Conservation (phyloP, 2,113 vertebrate genomes). For the Pleuronectes platessa region DNA sequence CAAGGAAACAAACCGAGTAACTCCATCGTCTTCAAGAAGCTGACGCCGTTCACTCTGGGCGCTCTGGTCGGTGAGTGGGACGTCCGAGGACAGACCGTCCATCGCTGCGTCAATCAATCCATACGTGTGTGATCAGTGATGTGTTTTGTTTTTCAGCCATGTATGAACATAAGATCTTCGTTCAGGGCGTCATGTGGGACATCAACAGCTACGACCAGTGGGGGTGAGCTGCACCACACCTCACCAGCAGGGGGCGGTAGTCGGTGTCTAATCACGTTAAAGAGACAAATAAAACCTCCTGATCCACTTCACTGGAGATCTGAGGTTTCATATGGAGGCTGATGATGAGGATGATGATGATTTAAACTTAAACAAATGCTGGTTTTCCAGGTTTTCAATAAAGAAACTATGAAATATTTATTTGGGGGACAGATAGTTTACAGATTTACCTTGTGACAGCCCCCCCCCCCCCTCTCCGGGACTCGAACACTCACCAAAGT, state of each 20-base stretch:
- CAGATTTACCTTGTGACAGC: no score
- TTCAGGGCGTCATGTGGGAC: slow-evolving; percentile 96
- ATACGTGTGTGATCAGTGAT: neutral
- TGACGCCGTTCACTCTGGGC: slow-evolving; percentile 91
- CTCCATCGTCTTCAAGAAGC: slow-evolving; percentile 93
- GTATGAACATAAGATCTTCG: slow-evolving; percentile 99
- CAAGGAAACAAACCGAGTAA: slow-evolving; percentile 97
- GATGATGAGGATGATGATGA: no score
- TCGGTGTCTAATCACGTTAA: neutral
- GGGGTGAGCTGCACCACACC: slow-evolving; percentile 83
- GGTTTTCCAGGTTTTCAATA: no score
- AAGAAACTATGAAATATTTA: no score
- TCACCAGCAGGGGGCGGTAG: neutral
- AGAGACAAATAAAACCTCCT: no score
- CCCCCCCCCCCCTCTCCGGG: no score
- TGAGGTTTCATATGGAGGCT: no score
- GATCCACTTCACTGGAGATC: no score
- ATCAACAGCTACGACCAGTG: slow-evolving; percentile 99
- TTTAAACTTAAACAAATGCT: no score
- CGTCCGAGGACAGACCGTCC: neutral
- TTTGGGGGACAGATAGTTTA: no score
- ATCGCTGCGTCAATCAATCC: neutral
- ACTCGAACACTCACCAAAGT: no score
- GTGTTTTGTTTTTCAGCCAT: slow-evolving; percentile 82
- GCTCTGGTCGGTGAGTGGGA: slow-evolving; percentile 88